Conservation (phyloP, 2,797 vertebrate genomes). For the Bradypodion pumilum region DNA sequence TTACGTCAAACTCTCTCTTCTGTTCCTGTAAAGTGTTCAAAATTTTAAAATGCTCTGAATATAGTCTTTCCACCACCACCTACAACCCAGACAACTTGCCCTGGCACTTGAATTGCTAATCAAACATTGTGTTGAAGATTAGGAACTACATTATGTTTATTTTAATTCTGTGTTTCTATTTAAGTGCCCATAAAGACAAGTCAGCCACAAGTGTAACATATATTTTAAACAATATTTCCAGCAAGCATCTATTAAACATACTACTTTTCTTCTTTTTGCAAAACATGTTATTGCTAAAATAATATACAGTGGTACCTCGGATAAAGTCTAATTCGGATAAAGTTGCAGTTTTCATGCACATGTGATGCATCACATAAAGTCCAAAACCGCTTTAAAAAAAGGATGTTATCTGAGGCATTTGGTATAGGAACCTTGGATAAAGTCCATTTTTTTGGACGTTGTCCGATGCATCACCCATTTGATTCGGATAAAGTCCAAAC, state of each 20-base stretch:
- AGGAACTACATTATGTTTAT: neutral
- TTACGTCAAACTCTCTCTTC: neutral
- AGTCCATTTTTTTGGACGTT: no score
- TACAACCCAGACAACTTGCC: neutral
- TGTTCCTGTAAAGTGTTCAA: neutral
- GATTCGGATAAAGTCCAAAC: no score
- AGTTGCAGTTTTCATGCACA: no score
- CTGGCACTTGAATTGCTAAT: neutral
- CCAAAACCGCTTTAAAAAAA: no score
- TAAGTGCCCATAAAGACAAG: neutral
- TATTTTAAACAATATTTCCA: neutral
- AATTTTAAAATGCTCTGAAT: neutral
- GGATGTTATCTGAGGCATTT: no score
- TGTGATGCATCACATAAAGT: no score
- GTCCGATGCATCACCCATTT: no score
- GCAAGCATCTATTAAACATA: neutral
- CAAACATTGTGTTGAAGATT: neutral
- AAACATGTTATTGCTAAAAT: neutral
- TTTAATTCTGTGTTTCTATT: neutral
- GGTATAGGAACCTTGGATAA: no score
- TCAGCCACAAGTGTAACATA: neutral
- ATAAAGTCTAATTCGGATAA: no score
- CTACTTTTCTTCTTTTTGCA: neutral
- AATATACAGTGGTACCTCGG: no score
- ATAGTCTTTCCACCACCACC: neutral